Conservation (phyloP, 2,113 vertebrate genomes). For the Mungos mungo region DNA sequence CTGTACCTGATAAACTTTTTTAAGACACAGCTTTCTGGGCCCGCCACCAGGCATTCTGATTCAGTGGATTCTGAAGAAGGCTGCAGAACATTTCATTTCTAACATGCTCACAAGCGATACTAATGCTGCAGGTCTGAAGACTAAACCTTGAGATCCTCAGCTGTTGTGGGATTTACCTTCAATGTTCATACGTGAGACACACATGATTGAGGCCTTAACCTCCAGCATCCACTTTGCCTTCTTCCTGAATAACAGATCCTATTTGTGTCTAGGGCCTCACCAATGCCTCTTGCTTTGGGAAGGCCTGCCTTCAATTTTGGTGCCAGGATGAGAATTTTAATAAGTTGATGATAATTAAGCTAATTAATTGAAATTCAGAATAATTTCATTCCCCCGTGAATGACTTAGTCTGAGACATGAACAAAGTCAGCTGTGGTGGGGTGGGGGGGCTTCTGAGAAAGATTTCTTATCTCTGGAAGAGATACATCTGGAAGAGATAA, state of each 20-base stretch:
- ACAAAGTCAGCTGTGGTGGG: neutral
- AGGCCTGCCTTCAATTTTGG: neutral
- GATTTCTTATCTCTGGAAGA: neutral
- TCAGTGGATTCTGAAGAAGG: neutral
- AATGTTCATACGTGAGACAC: neutral
- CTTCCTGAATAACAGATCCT: neutral
- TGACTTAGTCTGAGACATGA: neutral
- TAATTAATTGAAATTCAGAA: neutral
- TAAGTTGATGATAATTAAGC: neutral
- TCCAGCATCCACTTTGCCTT: neutral
- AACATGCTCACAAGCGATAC: neutral
- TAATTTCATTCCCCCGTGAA: neutral
- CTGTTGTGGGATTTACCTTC: neutral
- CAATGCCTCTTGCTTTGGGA: neutral
- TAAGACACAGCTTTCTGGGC: neutral
- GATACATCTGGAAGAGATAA: neutral
- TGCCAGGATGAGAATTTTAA: constrained; percentile 1
- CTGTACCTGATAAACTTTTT: neutral
- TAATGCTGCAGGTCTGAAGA: neutral
- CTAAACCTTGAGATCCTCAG: neutral
- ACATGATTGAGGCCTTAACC: neutral
- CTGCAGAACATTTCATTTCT: neutral
- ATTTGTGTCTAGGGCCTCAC: neutral
- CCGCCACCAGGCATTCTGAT: neutral
- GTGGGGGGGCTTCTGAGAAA: neutral